Evolutionary conservation across 2,888 invertebrate genomes (phyloP).

Genomic region (Hartigia nigra): DNA sequence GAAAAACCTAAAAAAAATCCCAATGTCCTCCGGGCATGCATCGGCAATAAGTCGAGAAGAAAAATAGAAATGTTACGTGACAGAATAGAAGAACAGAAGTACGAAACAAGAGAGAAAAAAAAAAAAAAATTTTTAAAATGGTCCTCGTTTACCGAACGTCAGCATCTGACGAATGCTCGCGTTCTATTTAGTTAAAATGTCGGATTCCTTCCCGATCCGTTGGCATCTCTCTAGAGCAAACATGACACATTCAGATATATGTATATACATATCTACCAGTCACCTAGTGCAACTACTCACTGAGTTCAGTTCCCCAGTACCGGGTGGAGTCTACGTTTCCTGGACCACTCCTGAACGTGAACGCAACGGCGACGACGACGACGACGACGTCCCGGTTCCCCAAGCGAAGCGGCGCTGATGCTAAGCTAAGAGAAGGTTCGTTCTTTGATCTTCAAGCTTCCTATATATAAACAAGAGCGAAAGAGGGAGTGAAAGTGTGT

Average conservation of each 20-base stretch:
- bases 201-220: not conserved
- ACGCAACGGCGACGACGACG: not conserved
- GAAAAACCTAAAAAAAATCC: not conserved
- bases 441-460: constrained; percentile 63
- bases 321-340: not conserved
- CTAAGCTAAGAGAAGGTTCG: constrained; percentile 57
- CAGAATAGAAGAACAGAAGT: constrained; percentile 15
- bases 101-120: constrained; percentile 18
- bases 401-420: constrained; percentile 43
- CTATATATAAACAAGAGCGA: constrained; percentile 59
- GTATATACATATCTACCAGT: not conserved
- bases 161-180: not conserved
- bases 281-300: not conserved
- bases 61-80: constrained; percentile 11
- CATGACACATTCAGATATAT: constrained; percentile 10
- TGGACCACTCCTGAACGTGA: not conserved
- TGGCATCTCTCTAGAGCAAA: constrained; percentile 10
- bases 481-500: constrained; percentile 10
- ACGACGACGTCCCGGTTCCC: not conserved
- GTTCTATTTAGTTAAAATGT: not conserved
- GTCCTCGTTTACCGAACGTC: not conserved
- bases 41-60: not conserved
- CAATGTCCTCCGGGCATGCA: not conserved
- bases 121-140: constrained; percentile 20
- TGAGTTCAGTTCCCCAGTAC: not conserved